Conservation (phyloP, 64 coral and sea anemone species). For the Hydrozoanthus tunicans region DNA sequence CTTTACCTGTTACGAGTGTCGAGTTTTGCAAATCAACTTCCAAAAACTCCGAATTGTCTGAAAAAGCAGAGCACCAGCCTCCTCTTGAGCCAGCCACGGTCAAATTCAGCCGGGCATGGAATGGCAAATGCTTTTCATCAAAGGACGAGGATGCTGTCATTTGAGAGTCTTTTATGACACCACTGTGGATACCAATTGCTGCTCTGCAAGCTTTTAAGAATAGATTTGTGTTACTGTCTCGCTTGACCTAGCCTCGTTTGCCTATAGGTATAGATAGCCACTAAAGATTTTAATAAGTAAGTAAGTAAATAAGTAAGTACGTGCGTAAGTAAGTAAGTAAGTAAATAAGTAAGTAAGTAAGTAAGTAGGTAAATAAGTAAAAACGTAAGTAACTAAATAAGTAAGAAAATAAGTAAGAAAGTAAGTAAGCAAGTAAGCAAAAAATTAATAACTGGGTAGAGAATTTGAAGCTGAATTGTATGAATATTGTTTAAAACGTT, state of each 20-base stretch:
- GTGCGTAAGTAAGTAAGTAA: too few species aligned
- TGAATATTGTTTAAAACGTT: too few species aligned
- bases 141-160: constrained; percentile 93
- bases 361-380: too few species aligned
- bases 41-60: constrained; percentile 88
- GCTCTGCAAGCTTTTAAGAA: constrained; percentile 23
- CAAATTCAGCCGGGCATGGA: constrained; percentile 95
- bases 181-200: constrained; percentile 55
- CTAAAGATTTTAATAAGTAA: too few species aligned
- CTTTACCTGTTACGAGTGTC: constrained; percentile 67
- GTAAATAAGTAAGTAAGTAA: too few species aligned
- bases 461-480: too few species aligned
- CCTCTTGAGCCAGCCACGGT: constrained; percentile 78
- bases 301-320: too few species aligned
- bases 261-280: not conserved
- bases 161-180: constrained; percentile 82
- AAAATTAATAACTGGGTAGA: too few species aligned
- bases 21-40: constrained; percentile 74
- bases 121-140: constrained; percentile 90
- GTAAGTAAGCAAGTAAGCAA: too few species aligned
- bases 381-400: too few species aligned
- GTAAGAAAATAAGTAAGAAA: too few species aligned
- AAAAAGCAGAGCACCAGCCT: constrained; percentile 94
- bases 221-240: not conserved
- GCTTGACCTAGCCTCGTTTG: too few species aligned